Evolutionary conservation across 2,113 vertebrate genomes (phyloP).

Genomic region (Mesocricetus auratus): DNA sequence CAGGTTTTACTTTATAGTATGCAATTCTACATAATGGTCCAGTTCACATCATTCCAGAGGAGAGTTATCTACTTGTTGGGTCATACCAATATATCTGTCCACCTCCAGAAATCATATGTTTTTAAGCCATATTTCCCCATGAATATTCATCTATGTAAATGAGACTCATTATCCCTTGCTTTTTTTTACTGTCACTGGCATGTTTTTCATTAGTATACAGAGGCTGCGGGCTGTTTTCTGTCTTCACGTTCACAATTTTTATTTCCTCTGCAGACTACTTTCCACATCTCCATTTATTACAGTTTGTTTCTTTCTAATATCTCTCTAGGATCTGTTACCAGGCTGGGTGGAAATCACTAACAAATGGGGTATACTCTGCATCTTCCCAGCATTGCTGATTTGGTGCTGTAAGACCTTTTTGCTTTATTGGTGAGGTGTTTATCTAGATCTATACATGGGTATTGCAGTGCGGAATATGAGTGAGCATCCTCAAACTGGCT

Average conservation of each 20-base stretch:
- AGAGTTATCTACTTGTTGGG: constrained; percentile 17
- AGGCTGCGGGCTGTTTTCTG: constrained; percentile 58
- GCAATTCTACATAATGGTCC: background rate
- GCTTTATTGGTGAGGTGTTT: constrained; percentile 16
- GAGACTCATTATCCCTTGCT: constrained; percentile 71
- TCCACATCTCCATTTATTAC: constrained; percentile 54
- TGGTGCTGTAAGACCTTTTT: background rate
- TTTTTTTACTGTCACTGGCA: constrained; percentile 40
- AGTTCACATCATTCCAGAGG: background rate
- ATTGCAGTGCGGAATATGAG: background rate
- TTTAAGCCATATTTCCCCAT: background rate
- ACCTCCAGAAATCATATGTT: background rate
- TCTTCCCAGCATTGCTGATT: background rate
- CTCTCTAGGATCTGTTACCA: constrained; percentile 37
- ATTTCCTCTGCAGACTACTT: constrained; percentile 64
- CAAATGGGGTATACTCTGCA: constrained; percentile 43
- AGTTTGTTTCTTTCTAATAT: constrained; percentile 61
- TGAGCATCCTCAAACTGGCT: background rate
- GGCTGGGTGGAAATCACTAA: constrained; percentile 20
- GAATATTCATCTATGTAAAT: constrained; percentile 66
- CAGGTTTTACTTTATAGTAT: background rate
- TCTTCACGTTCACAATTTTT: constrained; percentile 66
- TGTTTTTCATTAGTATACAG: constrained; percentile 62
- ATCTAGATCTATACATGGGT: background rate
- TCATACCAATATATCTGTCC: background rate